Percentiles rank a stretch among this genome's conserved stretches.
These are phyloP conservation scores for Anodontia alba DNA, from an alignment of 2,888 invertebrate species.

Conservation along the genomic window DNA sequence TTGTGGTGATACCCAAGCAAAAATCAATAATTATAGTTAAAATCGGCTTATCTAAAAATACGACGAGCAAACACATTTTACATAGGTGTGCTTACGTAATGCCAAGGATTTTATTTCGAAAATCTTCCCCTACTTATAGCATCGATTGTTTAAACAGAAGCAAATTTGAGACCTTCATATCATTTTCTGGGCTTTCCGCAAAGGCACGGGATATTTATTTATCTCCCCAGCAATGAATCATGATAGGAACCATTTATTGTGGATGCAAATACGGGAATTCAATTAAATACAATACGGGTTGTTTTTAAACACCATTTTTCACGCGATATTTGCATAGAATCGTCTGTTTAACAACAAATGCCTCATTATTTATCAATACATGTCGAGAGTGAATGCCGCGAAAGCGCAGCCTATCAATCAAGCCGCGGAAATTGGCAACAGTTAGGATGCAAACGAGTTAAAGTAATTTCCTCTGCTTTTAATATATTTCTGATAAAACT, in stretches of 20 bases:
- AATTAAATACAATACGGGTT: constrained; percentile 19
- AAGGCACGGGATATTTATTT: not conserved
- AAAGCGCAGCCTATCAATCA: constrained; percentile 7
- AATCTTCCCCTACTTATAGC: no score
- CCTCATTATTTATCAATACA: constrained; percentile 17
- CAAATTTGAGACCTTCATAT: no score
- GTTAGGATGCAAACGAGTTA: constrained; percentile 11
- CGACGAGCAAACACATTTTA: no score
- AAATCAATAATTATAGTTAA: no score
- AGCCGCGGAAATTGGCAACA: constrained; percentile 8
- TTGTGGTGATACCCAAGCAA: no score
- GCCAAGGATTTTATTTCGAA: no score
- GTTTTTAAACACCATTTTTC: constrained; percentile 12
- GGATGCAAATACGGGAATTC: constrained; percentile 12
- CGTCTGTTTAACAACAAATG: constrained; percentile 17
- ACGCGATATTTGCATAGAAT: constrained; percentile 21
- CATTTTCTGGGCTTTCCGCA: not conserved
- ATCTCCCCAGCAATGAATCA: not conserved
- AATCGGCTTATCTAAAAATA: no score
- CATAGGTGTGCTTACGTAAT: no score
- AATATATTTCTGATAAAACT: not conserved
- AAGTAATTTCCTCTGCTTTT: not conserved
- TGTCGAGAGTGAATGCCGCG: not conserved
- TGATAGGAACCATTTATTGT: not conserved
- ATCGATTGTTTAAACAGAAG: no score